Base-by-base conservation (phyloP, 53 echinoderm and acorn worm species). In the Stichopus horrens region DNA sequence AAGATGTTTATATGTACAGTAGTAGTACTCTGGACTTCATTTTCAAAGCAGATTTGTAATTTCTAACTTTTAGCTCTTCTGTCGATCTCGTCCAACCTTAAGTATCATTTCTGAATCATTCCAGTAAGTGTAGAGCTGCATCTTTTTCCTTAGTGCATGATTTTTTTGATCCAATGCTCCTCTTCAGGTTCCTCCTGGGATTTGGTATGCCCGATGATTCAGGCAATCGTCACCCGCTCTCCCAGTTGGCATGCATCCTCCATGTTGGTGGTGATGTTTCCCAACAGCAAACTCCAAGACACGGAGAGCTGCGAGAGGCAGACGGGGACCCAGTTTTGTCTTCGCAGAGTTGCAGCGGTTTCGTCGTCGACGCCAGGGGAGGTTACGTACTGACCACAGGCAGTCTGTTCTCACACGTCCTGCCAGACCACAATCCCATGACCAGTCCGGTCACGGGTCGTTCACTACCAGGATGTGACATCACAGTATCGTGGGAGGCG, bases 361-460 rank as follows among this genome's bases (percentile, higher is more conserved):
- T 94, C 11, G 60, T 94, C 19, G 51, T 93, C 9, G 89, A 92
- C n/a, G 77, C 90, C n/a, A 74, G 53, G 67, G 57, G 91, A 11
- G 92, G 94, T 23, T 78, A 87, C 8, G 86, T 94, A 6, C 56
- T 94, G 4, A 94, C 94, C 21, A 91, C 89, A 52, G 94, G 92
- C 8, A 85, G 79, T n/a, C 83, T 89, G 8, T 94, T 94, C 67
- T 73, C 94, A 18, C 89, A 91, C 10, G 71, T 83, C 9, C 74
- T 91, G 53, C 56, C 57, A 85, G 21, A 13, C 21, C 13, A 9
- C 7, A 21, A 86, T 52, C 57, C 75, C 51, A 5, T 19, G 20
- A 23, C 14, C 4, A 21, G 11, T 7, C 7, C 7, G 7, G 18
- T 71, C 14, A 51, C 13, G 54, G 77, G 77, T 9, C 9, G 16